phyloP scores from a whole-genome alignment of 2,888 invertebrate genomes.

The Podabrus alpinus region DNA sequence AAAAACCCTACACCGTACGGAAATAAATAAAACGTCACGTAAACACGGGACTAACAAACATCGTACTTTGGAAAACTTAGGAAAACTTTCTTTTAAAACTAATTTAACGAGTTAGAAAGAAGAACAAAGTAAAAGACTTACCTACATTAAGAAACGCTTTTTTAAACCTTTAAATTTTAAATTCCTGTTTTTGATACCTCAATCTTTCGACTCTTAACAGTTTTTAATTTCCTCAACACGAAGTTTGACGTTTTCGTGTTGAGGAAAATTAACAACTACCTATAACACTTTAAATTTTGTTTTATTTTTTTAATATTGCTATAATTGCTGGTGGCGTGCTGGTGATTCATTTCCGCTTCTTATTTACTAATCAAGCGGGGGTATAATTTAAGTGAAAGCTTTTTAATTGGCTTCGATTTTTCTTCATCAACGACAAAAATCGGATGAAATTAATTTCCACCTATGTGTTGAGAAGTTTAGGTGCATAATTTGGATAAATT shows the following conservation, averaged over 20 bases:
- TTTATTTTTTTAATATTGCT: neutral
- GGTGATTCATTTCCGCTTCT: neutral
- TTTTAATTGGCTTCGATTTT: neutral
- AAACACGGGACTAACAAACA: conserved; percentile 17
- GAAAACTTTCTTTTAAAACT: conserved; percentile 18
- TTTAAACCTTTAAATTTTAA: neutral
- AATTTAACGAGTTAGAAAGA: conserved; percentile 19
- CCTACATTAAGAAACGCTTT: neutral
- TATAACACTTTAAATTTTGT: neutral
- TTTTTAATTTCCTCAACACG: neutral
- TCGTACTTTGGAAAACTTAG: conserved; percentile 17
- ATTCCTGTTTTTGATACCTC: neutral
- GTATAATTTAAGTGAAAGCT: neutral
- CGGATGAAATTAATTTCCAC: neutral
- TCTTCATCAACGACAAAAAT: neutral
- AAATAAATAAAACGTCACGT: conserved; percentile 19
- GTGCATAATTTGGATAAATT: neutral
- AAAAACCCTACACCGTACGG: conserved; percentile 9
- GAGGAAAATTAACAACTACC: neutral
- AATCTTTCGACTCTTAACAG: neutral
- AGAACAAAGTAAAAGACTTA: neutral
- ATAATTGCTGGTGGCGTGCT: neutral
- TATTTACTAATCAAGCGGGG: neutral
- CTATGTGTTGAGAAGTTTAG: neutral
- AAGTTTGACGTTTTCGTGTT: neutral